Conservation (phyloP, 2,113 vertebrate species). For the Neolamprologus modestus region DNA sequence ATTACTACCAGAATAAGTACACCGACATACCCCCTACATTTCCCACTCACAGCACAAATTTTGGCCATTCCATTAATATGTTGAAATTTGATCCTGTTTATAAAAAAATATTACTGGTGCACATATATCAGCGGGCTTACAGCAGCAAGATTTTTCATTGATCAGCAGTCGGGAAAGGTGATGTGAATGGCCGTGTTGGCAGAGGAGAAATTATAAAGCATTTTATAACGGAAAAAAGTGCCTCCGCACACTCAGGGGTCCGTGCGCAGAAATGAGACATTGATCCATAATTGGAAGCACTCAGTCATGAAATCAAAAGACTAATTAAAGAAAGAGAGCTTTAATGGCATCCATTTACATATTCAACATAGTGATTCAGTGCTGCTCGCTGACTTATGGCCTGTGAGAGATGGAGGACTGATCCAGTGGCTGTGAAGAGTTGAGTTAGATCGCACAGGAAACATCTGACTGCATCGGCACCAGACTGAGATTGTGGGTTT, state of each 20-base stretch:
- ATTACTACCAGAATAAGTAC: slow-evolving; percentile 38
- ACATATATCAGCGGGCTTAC: not conserved
- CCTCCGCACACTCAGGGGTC: slow-evolving; percentile 33
- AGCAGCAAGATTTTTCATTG: slow-evolving; percentile 25
- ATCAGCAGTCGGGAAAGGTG: slow-evolving; percentile 34
- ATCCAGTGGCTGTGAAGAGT: slow-evolving; percentile 2
- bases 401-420: slow-evolving; percentile 6
- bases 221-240: slow-evolving; percentile 47
- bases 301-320: slow-evolving; percentile 71
- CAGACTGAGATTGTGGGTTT: accelerated
- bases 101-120: not conserved
- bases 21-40: not conserved
- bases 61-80: not conserved
- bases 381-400: slow-evolving; percentile 5
- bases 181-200: slow-evolving; percentile 3
- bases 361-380: slow-evolving; percentile 42
- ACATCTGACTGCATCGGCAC: not conserved
- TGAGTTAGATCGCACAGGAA: slow-evolving; percentile 2
- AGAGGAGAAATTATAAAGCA: slow-evolving; percentile 45
- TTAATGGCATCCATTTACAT: slow-evolving; percentile 65
- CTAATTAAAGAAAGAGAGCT: slow-evolving; percentile 72
- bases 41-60: not conserved
- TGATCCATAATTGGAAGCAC: slow-evolving; percentile 73
- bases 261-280: slow-evolving; percentile 66
- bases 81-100: not conserved